Percentiles rank a stretch among this genome's conserved stretches.
Conservation (phyloP, 2,113 vertebrate genomes). For the Anolis sagrei region DNA sequence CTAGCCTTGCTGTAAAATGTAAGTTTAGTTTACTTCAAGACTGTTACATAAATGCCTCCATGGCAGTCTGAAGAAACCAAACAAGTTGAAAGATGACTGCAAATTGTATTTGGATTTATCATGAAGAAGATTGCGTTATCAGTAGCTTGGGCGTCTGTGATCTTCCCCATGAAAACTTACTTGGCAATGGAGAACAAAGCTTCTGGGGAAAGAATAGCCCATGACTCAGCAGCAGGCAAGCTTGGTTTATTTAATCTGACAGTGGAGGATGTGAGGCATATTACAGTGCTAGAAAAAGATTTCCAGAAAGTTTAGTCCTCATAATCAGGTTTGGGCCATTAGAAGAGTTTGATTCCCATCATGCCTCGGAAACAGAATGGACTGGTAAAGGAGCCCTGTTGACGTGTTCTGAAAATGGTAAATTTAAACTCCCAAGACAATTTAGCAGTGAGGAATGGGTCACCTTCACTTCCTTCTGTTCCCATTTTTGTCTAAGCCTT, state of each 20-base stretch:
- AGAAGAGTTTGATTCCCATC: background rate
- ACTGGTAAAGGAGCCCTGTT: background rate
- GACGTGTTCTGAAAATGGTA: background rate
- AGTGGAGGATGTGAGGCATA: background rate
- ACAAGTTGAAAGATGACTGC: background rate
- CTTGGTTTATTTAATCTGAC: slow-evolving; percentile 14
- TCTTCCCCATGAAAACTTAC: background rate
- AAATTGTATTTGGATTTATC: background rate
- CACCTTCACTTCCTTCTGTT: no score
- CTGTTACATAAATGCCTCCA: background rate
- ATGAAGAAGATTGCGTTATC: background rate
- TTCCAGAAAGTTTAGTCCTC: background rate
- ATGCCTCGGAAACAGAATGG: background rate
- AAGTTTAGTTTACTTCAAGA: no score
- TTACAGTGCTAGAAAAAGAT: background rate
- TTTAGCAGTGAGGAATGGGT: no score
- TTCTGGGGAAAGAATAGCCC: background rate
- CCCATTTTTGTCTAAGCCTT: no score
- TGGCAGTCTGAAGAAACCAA: background rate
- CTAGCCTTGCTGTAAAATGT: background rate
- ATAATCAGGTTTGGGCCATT: background rate
- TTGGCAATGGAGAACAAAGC: background rate
- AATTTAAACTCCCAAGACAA: background rate
- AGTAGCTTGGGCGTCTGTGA: background rate
- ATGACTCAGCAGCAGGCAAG: background rate